Conservation (phyloP, 1,140 invertebrate species). For the Neodiprion lecontei region DNA sequence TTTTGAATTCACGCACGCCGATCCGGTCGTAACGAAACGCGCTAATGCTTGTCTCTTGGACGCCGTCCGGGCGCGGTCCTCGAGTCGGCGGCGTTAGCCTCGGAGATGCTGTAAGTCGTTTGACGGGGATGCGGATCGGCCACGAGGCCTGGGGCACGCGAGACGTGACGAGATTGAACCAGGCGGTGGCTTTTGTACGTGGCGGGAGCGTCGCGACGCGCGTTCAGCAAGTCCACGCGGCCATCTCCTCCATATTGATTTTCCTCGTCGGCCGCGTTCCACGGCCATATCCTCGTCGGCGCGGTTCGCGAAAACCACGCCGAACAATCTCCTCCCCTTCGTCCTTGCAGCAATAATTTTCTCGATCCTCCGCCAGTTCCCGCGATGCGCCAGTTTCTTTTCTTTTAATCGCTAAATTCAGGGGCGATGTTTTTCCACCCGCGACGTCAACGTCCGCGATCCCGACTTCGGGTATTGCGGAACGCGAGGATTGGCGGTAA, state of each 20-base stretch:
- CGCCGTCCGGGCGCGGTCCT: not conserved
- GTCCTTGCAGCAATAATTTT: not conserved
- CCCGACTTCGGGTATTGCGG: not conserved
- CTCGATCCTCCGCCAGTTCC: not conserved
- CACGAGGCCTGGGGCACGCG: too few relatives aligned
- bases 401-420: not conserved
- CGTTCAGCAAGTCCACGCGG: not conserved
- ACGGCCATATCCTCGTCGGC: not conserved
- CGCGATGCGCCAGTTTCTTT: not conserved
- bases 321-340: not conserved
- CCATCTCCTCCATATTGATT: conserved; percentile 7
- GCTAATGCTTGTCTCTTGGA: not conserved
- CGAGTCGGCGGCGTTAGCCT: not conserved
- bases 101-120: too few relatives aligned
- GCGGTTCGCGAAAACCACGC: not conserved
- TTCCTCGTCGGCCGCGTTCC: not conserved
- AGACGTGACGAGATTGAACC: not conserved
- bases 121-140: too few relatives aligned
- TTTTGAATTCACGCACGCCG: not conserved
- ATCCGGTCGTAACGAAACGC: not conserved
- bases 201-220: not conserved
- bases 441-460: too few relatives aligned
- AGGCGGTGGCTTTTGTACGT: not conserved
- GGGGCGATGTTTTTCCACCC: too few relatives aligned
- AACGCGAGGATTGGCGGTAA: not conserved